These are phyloP conservation scores for Gryllus longicercus DNA, from an alignment of 2,888 invertebrate genomes.

Conservation along the genomic window DNA sequence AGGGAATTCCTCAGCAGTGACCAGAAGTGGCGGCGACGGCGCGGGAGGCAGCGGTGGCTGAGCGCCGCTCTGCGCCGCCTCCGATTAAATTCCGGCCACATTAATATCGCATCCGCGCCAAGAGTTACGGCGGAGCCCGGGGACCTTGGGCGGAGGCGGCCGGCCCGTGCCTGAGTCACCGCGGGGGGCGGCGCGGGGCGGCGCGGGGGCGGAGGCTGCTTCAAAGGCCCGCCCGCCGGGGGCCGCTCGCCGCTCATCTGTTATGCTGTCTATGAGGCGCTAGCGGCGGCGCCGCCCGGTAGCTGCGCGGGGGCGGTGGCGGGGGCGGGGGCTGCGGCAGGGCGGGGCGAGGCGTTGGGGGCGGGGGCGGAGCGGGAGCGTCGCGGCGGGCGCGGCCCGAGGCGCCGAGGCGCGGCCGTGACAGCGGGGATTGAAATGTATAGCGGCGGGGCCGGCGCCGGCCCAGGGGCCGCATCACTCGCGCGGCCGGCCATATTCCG, in stretches of 20 bases:
- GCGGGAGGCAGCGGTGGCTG: too few relatives aligned
- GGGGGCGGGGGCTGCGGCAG: neutral
- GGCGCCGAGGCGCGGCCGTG: neutral
- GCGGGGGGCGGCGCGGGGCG: neutral
- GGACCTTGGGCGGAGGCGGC: neutral
- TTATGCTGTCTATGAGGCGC: neutral
- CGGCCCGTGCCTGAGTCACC: neutral
- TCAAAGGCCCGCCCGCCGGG: neutral
- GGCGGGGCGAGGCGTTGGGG: neutral
- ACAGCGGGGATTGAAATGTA: constrained; percentile 37
- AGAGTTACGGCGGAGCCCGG: neutral
- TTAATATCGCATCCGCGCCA: constrained; percentile 5
- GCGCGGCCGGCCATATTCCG: constrained; percentile 19
- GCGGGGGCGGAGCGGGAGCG: neutral
- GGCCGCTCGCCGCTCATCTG: neutral
- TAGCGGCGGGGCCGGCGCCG: constrained; percentile 29
- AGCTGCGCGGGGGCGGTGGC: neutral
- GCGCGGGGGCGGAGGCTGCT: neutral
- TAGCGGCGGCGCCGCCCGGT: neutral
- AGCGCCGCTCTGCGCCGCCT: neutral
- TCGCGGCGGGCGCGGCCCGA: neutral
- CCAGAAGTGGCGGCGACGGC: neutral
- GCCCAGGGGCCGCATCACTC: constrained; percentile 36
- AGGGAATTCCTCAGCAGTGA: constrained; percentile 8
- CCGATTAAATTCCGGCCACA: neutral